A percentile compares a stretch with the other conserved stretches of the same genome.
Evolutionary conservation across 1,140 invertebrate genomes (phyloP).

Genomic region (Ceratina australensis): DNA sequence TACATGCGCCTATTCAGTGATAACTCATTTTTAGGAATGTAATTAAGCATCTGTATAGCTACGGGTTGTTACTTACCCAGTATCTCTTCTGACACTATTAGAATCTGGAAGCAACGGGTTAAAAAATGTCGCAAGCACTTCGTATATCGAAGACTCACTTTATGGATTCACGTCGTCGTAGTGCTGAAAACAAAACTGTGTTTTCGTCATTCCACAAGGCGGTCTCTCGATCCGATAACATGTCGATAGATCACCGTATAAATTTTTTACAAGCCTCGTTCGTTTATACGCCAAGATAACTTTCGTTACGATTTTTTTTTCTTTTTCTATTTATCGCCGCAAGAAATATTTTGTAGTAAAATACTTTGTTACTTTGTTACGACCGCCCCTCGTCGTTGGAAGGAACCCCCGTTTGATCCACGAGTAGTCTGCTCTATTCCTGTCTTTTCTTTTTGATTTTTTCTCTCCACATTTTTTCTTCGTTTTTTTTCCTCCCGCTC

Average conservation of each 20-base stretch:
- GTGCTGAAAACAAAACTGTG: not conserved
- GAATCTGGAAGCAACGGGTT: no score
- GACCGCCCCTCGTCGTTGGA: constrained; percentile 45
- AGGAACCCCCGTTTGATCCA: constrained; percentile 16
- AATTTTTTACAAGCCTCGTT: constrained; percentile 34
- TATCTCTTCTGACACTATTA: not conserved
- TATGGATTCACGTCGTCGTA: constrained; percentile 16
- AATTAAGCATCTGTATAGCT: no score
- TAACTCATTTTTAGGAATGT: no score
- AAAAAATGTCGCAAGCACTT: not conserved
- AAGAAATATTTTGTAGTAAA: constrained; percentile 15
- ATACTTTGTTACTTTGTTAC: constrained; percentile 50
- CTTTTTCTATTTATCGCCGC: not conserved
- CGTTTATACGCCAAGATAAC: constrained; percentile 26
- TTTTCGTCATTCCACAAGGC: constrained; percentile 45
- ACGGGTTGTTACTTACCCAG: no score
- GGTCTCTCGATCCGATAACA: not conserved
- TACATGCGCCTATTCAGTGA: no score
- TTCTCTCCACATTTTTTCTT: constrained; percentile 3
- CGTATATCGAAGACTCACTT: not conserved
- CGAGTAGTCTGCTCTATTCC: constrained; percentile 10
- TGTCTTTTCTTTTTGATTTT: not conserved
- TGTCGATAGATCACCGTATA: constrained; percentile 10
- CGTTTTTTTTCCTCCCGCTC: constrained; percentile 19
- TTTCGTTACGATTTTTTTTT: not conserved